Evolutionary conservation across 2,888 invertebrate species (phyloP).

Genomic region (Caenorhabditis wallacei): DNA sequence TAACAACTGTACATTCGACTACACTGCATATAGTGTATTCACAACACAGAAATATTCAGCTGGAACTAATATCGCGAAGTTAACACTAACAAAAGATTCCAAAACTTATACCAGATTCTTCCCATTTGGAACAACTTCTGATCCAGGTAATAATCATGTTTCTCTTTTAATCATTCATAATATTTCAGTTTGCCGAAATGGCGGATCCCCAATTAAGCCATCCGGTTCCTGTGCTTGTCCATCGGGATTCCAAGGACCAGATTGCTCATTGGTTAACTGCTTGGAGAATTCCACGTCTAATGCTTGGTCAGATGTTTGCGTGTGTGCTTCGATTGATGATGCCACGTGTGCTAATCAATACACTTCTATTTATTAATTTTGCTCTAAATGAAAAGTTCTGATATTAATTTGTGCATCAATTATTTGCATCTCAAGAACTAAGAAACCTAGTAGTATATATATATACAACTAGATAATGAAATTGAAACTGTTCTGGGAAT

Average conservation of each 20-base stretch:
- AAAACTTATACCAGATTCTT: constrained; percentile 43
- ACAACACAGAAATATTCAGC: constrained; percentile 4
- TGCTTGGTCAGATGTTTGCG: constrained; percentile 56
- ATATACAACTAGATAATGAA: too few species aligned
- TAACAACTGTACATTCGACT: constrained; percentile 27
- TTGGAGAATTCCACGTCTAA: constrained; percentile 6
- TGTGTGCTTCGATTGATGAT: constrained; percentile 31
- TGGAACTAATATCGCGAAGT: constrained; percentile 31
- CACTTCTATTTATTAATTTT: constrained; percentile 3
- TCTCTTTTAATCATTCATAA: too few species aligned
- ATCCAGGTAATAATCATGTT: constrained; percentile 3
- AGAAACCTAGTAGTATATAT: too few species aligned
- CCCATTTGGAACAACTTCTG: constrained; percentile 42
- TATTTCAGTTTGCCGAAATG: constrained; percentile 34
- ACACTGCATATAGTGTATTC: constrained; percentile 59
- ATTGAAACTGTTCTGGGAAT: too few species aligned
- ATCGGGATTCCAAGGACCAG: constrained; percentile 29
- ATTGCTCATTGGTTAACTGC: constrained; percentile 46
- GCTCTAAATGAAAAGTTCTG: background rate
- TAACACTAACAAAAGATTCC: constrained; percentile 13
- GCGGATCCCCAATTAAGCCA: constrained; percentile 9
- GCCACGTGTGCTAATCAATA: constrained; percentile 21
- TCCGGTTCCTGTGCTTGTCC: constrained; percentile 34
- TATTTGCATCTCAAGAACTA: too few species aligned
- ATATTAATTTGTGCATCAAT: too few species aligned